Evolutionary conservation across 2,113 vertebrate genomes (phyloP).

Genomic region (Pristiophorus japonicus): DNA sequence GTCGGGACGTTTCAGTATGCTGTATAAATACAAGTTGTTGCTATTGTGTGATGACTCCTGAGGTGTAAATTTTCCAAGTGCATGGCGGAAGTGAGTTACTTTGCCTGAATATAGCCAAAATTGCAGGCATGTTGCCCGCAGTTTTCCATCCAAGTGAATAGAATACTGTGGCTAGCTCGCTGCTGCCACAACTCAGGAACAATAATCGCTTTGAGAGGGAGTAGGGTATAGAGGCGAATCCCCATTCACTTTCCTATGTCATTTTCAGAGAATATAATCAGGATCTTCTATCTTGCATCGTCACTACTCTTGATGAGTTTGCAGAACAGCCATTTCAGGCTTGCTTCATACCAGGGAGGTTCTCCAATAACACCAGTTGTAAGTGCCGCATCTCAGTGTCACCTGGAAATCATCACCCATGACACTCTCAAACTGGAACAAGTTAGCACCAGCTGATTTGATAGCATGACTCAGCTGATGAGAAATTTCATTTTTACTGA

Average conservation of each 20-base stretch:
- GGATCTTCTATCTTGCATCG: neutral
- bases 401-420: neutral
- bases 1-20: too few relatives aligned
- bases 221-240: neutral
- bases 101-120: neutral
- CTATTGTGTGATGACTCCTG: too few relatives aligned
- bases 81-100: neutral
- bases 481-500: neutral
- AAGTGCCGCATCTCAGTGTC: too few relatives aligned
- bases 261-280: too few relatives aligned
- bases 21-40: too few relatives aligned
- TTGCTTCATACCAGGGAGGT: neutral
- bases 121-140: neutral
- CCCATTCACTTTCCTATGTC: neutral
- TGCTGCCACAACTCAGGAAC: neutral
- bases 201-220: neutral
- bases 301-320: too few relatives aligned
- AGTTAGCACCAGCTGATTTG: neutral
- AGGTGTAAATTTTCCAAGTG: neutral
- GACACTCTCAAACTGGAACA: neutral
- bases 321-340: too few relatives aligned
- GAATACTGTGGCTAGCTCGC: neutral
- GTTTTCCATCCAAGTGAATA: neutral
- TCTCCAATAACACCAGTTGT: neutral
- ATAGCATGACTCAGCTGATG: neutral